phyloP scores from a whole-genome alignment of 1,140 invertebrate species.

The Drusus annulatus region DNA sequence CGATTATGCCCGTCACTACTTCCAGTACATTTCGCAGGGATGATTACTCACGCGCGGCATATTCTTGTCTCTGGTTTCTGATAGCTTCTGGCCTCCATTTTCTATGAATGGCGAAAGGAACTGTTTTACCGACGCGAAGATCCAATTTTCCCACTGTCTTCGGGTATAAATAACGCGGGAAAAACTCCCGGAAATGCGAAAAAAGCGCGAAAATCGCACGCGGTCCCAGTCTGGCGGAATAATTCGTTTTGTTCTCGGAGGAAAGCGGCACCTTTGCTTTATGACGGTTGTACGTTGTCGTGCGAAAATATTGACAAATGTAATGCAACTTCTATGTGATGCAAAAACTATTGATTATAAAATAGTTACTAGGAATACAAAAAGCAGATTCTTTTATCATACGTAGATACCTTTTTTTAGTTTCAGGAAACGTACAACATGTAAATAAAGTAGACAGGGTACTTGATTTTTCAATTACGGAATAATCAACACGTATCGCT shows the following conservation, averaged over 20 bases:
- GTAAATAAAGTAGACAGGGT: no score
- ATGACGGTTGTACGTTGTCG: background rate
- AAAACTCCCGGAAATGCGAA: constrained; percentile 9
- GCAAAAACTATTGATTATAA: no score
- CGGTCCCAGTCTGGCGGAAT: background rate
- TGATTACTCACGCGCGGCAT: background rate
- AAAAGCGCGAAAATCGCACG: constrained; percentile 2
- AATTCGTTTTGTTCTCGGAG: background rate
- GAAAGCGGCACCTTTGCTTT: background rate
- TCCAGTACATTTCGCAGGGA: background rate
- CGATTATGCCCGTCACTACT: background rate
- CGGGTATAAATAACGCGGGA: constrained; percentile 20
- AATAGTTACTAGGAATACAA: no score
- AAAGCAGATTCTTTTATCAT: no score
- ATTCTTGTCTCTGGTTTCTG: constrained; percentile 5
- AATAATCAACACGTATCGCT: no score
- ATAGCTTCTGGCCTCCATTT: constrained; percentile 2
- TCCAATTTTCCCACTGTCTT: constrained; percentile 10
- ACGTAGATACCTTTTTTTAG: no score
- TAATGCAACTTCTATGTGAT: background rate
- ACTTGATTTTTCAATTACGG: no score
- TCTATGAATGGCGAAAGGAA: background rate
- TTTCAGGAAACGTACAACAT: no score
- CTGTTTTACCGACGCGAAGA: constrained; percentile 7
- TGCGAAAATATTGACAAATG: background rate